Evolutionary conservation across 1,140 invertebrate species (phyloP).

Genomic region (Brachionus asplanchnoidis): DNA sequence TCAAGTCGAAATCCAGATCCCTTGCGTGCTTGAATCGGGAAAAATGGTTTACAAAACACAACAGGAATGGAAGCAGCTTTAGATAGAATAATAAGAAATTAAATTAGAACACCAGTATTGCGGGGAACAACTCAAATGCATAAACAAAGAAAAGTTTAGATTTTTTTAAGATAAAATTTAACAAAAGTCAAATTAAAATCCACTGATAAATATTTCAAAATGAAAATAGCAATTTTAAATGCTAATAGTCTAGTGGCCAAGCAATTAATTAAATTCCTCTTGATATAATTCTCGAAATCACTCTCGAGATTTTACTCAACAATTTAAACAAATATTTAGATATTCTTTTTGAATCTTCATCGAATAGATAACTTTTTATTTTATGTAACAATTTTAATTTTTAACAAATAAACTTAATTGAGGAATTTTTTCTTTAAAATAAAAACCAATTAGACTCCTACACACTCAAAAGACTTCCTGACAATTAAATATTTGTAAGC

Average conservation of each 20-base stretch:
- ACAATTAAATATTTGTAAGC: neutral
- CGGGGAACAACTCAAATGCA: neutral
- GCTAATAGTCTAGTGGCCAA: neutral
- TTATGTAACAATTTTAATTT: too few species aligned
- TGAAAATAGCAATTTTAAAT: neutral
- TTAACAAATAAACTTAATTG: neutral
- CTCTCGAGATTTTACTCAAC: neutral
- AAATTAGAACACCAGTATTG: neutral
- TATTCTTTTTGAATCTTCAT: neutral
- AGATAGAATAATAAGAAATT: neutral
- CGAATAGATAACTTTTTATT: neutral
- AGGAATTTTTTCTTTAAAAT: neutral
- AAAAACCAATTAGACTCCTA: neutral
- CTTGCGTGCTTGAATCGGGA: neutral
- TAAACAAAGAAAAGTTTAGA: neutral
- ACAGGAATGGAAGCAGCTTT: neutral
- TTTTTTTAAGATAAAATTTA: neutral
- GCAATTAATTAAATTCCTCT: neutral
- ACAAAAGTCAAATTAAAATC: neutral
- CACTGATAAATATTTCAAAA: neutral
- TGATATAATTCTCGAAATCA: neutral
- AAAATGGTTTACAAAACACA: neutral
- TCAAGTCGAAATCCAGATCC: neutral
- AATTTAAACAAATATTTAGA: neutral
- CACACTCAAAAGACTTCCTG: neutral